Percentiles rank a stretch among this genome's conserved stretches.
Evolutionary conservation across 2,797 vertebrate genomes (phyloP).

Genomic region (Darevskia nairensis): DNA sequence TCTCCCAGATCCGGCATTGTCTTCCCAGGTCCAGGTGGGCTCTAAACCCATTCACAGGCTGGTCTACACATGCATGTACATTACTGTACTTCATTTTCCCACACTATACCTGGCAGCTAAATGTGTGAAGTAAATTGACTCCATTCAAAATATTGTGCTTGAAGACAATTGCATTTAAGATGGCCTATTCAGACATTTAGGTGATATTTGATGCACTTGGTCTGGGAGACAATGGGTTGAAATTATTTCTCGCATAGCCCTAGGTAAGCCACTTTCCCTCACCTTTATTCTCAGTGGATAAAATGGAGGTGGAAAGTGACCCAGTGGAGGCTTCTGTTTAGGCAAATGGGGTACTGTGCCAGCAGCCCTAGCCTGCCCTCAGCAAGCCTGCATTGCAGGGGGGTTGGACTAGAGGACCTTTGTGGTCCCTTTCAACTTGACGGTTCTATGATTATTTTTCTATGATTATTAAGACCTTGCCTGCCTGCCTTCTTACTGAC

Average conservation of each 20-base stretch:
- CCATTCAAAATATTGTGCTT: neutral
- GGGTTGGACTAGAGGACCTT: no score
- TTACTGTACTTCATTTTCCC: neutral
- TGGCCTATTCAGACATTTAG: neutral
- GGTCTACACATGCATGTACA: no score
- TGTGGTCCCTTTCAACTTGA: no score
- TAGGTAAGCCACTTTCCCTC: neutral
- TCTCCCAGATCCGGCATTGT: no score
- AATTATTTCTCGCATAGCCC: neutral
- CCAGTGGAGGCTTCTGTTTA: no score
- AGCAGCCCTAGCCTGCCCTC: no score
- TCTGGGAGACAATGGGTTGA: neutral
- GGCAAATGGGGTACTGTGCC: no score
- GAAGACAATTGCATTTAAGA: neutral
- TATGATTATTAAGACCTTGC: no score
- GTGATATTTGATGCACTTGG: neutral
- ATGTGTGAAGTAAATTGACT: neutral
- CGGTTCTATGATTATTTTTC: no score
- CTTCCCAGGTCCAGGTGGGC: no score
- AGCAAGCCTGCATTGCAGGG: no score
- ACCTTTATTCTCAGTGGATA: neutral
- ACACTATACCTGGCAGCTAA: neutral
- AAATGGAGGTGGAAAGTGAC: neutral
- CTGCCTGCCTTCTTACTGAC: no score
- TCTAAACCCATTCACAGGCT: neutral